phyloP scores from a whole-genome alignment of 2,113 vertebrate genomes.

The Alectura lathami region DNA sequence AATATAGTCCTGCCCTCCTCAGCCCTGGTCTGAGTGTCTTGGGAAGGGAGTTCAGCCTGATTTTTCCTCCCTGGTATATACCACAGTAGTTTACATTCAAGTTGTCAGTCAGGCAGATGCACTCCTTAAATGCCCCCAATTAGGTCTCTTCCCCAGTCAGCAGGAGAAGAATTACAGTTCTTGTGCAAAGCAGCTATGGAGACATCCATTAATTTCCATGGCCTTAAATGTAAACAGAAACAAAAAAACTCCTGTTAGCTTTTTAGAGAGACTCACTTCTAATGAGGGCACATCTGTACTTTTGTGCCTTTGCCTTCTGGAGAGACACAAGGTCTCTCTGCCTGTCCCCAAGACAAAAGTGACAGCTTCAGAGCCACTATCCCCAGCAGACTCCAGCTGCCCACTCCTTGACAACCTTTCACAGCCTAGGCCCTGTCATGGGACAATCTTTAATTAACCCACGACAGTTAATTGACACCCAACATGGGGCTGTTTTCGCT shows the following conservation, averaged over 20 bases:
- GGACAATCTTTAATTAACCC: no score
- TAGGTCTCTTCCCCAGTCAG: slow-evolving; percentile 5
- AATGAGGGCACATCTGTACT: fast-evolving
- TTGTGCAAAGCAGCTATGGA: background rate
- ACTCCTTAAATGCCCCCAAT: slow-evolving; percentile 20
- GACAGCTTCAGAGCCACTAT: background rate
- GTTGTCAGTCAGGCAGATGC: slow-evolving; percentile 21
- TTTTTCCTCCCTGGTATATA: background rate
- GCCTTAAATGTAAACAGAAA: slow-evolving; percentile 36
- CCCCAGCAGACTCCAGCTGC: background rate
- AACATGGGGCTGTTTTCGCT: no score
- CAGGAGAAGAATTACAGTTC: slow-evolving; percentile 23
- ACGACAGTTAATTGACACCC: no score
- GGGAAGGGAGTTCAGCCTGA: slow-evolving; percentile 1
- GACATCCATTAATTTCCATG: slow-evolving; percentile 33
- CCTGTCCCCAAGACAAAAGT: background rate
- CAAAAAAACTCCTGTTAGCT: background rate
- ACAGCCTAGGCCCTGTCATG: no score
- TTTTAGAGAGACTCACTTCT: background rate
- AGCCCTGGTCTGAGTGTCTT: background rate
- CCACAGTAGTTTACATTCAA: background rate
- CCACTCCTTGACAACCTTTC: background rate
- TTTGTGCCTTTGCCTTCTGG: background rate
- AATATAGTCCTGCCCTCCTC: background rate
- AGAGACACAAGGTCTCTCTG: background rate